Evolutionary conservation across 2,113 vertebrate species (phyloP).

Genomic region (Rhea pennata): DNA sequence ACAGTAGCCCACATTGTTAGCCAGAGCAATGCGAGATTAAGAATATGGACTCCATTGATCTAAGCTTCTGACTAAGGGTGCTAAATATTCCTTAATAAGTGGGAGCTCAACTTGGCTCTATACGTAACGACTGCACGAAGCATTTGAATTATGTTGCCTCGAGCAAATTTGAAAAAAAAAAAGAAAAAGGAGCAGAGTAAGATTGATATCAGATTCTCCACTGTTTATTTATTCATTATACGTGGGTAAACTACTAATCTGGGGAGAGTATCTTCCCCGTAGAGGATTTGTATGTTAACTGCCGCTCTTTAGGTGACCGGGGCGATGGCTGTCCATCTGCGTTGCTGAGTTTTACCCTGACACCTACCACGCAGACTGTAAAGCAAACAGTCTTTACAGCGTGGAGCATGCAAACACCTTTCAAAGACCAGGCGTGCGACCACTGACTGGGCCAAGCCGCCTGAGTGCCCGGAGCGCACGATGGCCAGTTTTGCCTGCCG

Average conservation of each 20-base stretch:
- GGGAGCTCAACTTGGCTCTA: constrained; percentile 24
- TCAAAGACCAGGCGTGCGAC: not conserved
- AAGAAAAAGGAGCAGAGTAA: constrained; percentile 27
- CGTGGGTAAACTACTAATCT: constrained; percentile 39
- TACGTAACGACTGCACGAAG: constrained; percentile 42
- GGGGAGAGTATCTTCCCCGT: not conserved
- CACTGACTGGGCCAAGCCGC: no score
- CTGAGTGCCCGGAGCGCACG: rapidly evolving
- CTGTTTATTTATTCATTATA: constrained; percentile 42
- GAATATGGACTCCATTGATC: constrained; percentile 27
- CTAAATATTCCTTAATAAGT: constrained; percentile 61
- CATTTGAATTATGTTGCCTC: constrained; percentile 59
- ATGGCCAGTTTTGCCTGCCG: not conserved
- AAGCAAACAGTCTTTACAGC: not conserved
- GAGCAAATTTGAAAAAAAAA: not conserved
- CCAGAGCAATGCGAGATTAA: constrained; percentile 49
- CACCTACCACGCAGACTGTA: not conserved
- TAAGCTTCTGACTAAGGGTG: constrained; percentile 26
- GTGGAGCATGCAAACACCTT: not conserved
- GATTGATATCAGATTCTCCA: constrained; percentile 59
- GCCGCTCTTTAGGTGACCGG: not conserved
- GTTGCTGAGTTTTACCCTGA: not conserved
- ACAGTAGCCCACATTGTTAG: constrained; percentile 52
- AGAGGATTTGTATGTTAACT: not conserved
- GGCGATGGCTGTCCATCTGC: not conserved